These are phyloP conservation scores for Fragum whitleyi DNA, from an alignment of 2,888 invertebrate species.

Conservation along the genomic window DNA sequence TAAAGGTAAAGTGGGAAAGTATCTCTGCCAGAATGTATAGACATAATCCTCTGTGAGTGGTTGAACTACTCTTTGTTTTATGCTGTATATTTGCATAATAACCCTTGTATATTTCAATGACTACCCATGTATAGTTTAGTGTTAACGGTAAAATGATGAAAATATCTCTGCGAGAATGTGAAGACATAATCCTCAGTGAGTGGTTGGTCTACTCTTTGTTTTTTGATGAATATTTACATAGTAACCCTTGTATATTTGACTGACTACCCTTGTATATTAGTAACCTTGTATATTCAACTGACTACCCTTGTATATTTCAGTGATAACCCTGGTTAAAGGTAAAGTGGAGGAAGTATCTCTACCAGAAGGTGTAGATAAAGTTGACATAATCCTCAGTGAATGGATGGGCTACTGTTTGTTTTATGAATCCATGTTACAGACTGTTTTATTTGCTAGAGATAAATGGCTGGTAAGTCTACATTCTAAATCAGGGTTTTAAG, in stretches of 20 bases:
- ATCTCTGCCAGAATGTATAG: conserved; percentile 94
- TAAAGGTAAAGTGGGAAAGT: conserved; percentile 93
- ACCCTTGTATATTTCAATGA: too few species aligned
- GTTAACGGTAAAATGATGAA: conserved; percentile 92
- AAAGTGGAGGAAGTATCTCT: conserved; percentile 97
- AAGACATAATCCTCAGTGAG: conserved; percentile 94
- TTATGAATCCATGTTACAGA: conserved; percentile 99
- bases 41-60: conserved; percentile 95
- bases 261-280: background rate
- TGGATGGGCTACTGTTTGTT: conserved; percentile 96
- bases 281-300: too few species aligned
- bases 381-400: conserved; percentile 95
- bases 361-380: conserved; percentile 94
- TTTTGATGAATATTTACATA: too few species aligned
- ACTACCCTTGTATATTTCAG: conserved; percentile 69
- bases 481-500: too few species aligned
- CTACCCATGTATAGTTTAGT: conserved; percentile 71
- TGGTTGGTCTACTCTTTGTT: conserved; percentile 96
- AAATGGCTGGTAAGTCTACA: conserved; percentile 94
- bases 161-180: conserved; percentile 95
- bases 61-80: conserved; percentile 97
- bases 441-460: conserved; percentile 98
- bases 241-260: too few species aligned
- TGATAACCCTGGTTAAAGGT: conserved; percentile 86
- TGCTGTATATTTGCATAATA: too few species aligned